Percentiles rank a stretch among this genome's conserved stretches.
These are phyloP conservation scores for Antedon mediterranea DNA, from an alignment of 53 echinoderm and acorn worm species.

Conservation along the genomic window DNA sequence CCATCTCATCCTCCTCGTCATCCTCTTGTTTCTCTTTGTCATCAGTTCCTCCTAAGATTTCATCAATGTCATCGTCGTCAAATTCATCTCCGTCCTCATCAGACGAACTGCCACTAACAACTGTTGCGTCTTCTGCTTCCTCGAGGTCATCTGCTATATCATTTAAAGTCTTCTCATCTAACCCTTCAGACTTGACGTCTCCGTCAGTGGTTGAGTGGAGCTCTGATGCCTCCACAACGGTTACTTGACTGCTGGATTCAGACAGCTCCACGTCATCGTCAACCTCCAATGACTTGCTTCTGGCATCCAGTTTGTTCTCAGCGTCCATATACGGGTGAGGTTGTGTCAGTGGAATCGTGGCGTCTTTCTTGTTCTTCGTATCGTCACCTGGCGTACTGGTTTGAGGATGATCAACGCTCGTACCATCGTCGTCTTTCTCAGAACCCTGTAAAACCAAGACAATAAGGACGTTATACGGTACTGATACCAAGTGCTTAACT, in stretches of 20 bases:
- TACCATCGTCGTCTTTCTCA: neutral
- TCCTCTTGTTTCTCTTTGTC: too few relatives aligned
- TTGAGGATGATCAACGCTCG: neutral
- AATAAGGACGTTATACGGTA: neutral
- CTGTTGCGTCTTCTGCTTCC: neutral
- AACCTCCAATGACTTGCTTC: neutral
- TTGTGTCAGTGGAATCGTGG: neutral
- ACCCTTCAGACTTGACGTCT: neutral
- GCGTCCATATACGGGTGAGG: neutral
- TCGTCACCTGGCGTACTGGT: neutral
- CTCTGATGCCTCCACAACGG: neutral
- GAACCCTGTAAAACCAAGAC: neutral
- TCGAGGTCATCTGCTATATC: neutral
- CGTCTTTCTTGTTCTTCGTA: neutral
- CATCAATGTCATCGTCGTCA: neutral
- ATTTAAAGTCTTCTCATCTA: neutral
- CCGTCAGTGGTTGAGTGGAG: neutral
- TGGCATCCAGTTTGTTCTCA: neutral
- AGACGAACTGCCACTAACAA: neutral
- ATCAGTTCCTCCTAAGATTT: neutral
- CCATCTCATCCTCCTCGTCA: too few relatives aligned
- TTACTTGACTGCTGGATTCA: neutral
- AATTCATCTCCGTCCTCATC: neutral
- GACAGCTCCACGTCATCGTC: neutral
- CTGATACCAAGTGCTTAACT: too few relatives aligned